Base-by-base conservation (phyloP, 2,888 invertebrate genomes). In the Arrhopalites spinosus region DNA sequence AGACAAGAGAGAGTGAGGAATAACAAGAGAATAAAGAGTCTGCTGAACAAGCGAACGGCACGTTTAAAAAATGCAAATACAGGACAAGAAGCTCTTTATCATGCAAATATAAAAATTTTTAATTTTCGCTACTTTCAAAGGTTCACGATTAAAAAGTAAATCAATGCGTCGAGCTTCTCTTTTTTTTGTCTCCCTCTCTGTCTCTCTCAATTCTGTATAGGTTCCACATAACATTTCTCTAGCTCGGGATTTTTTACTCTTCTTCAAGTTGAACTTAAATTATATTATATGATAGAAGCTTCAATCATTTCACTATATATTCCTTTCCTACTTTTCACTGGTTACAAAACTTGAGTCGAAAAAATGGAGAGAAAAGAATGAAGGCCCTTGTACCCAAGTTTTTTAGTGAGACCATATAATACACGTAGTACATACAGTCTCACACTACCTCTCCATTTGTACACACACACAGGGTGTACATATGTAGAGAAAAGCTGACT, bases 31-130 rank as follows among this genome's bases (percentile, higher is more conserved):
- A 64, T 64, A 64, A 64, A 43, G 17, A 36, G 64, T 17, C 29
- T 64, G 17, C 30, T 2, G 36, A 30, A 69, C 56, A 43, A 47
- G 45, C n/a, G 45, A 67, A 29, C 47, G 69, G 50, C 53, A 29
- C 69, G 53, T 69, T 69, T 69, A 69, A 76, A 77, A 74, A 74
- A 77, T 77, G 77, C 77, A 77, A 77, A 77, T 77, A 70, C 70
- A 71, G 36, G 67, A 66, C 53, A 70, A 71, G 64, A 72, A 72
- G 71, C 74, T 78, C 79, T 81, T 81, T 79, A 81, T 79, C 80
- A 81, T 81, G 81, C 80, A 81, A 81, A 81, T 81, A 74, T 56
- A 64, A 27, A 50, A 36, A 80, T 80, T 81, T 81, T 80, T 81
- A 81, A 81, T 80, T 81, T 78, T 74, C 75, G 68, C 77, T 77